Evolutionary conservation across 2,888 invertebrate species (phyloP).

Genomic region (Iselma pallidipennis): DNA sequence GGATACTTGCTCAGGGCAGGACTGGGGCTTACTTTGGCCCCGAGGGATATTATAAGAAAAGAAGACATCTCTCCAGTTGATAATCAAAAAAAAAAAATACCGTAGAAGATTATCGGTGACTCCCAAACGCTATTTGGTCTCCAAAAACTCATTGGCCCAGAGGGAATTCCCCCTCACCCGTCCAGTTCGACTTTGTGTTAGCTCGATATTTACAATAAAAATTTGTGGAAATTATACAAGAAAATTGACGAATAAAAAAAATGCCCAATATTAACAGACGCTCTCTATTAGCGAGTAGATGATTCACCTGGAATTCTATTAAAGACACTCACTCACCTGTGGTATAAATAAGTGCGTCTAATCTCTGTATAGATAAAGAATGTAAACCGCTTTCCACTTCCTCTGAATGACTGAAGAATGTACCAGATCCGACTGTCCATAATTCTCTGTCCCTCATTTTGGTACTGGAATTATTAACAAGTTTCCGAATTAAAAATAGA

Average conservation of each 20-base stretch:
- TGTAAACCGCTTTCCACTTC: slow-evolving; percentile 47
- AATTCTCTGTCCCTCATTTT: slow-evolving; percentile 48
- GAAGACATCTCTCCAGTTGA: too few species aligned
- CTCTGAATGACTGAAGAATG: slow-evolving; percentile 50
- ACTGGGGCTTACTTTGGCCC: too few species aligned
- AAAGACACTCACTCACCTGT: slow-evolving; percentile 38
- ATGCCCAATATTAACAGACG: background rate
- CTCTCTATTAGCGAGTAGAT: slow-evolving; percentile 11
- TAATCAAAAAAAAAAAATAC: too few species aligned
- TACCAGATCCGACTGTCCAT: slow-evolving; percentile 48
- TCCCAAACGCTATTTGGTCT: too few species aligned
- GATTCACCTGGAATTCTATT: background rate
- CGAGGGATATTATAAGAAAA: too few species aligned
- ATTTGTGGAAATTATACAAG: too few species aligned
- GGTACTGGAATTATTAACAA: slow-evolving; percentile 32
- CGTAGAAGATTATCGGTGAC: too few species aligned
- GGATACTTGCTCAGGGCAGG: too few species aligned
- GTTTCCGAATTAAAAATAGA: slow-evolving; percentile 2
- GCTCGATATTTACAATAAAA: too few species aligned
- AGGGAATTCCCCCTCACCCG: too few species aligned
- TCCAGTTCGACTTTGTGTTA: too few species aligned
- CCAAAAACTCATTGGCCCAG: too few species aligned
- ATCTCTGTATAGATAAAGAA: slow-evolving; percentile 48
- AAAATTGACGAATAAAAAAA: background rate
- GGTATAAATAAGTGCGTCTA: slow-evolving; percentile 48